These are phyloP conservation scores for Eupithecia centaureata DNA, from an alignment of 2,888 invertebrate species.

Conservation along the genomic window DNA sequence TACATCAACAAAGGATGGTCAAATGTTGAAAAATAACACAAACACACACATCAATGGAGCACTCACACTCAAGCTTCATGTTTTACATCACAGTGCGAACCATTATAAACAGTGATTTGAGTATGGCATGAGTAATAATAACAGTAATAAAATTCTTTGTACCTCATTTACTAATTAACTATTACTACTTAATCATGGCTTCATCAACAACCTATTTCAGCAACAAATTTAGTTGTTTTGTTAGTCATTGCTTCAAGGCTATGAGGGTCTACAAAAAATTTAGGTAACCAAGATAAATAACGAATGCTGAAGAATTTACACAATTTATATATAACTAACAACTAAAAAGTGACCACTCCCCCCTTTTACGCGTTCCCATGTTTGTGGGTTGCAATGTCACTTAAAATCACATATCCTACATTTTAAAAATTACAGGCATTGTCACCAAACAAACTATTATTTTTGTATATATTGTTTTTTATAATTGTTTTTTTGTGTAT, in stretches of 20 bases:
- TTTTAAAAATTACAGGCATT: too few relatives aligned
- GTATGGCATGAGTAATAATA: not conserved
- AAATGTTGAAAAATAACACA: not conserved
- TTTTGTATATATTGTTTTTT: too few relatives aligned
- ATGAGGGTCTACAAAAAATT: not conserved
- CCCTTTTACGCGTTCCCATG: too few relatives aligned
- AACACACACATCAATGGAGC: not conserved
- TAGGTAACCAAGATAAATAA: not conserved
- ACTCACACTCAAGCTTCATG: not conserved
- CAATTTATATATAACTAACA: too few relatives aligned
- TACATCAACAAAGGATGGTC: not conserved
- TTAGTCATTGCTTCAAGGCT: not conserved
- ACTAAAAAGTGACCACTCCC: too few relatives aligned
- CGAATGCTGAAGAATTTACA: not conserved
- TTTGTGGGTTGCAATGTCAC: too few relatives aligned
- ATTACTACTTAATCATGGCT: not conserved
- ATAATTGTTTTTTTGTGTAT: too few relatives aligned
- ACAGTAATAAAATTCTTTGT: not conserved
- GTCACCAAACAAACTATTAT: too few relatives aligned
- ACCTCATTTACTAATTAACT: not conserved
- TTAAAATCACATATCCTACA: too few relatives aligned
- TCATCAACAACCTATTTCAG: not conserved
- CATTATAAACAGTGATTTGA: not conserved
- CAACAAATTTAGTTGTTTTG: not conserved
- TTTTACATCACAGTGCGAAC: not conserved